These are phyloP conservation scores for Phoenicopterus ruber DNA, from an alignment of 2,113 vertebrate species.

Conservation along the genomic window DNA sequence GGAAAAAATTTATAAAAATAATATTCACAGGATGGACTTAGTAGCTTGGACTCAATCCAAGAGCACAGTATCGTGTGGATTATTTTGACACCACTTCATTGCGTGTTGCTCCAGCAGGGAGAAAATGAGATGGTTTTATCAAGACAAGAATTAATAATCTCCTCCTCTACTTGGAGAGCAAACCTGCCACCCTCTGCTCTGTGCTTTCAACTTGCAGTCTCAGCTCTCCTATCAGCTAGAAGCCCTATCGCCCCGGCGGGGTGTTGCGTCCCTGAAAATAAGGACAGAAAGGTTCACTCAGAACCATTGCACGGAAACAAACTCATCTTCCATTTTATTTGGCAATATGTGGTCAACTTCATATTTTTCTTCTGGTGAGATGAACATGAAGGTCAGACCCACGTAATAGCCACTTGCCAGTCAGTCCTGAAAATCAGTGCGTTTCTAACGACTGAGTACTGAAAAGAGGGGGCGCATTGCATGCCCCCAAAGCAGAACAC, in stretches of 20 bases:
- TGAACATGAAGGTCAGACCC: neutral
- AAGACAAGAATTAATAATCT: neutral
- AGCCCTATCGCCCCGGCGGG: neutral
- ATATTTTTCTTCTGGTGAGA: neutral
- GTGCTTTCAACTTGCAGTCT: neutral
- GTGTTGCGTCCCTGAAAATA: neutral
- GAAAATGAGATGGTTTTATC: neutral
- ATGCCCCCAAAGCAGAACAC: neutral
- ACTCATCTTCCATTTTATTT: neutral
- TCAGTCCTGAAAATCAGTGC: neutral
- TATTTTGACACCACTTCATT: neutral
- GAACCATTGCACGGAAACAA: neutral
- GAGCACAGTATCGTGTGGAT: neutral
- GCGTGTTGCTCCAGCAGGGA: neutral
- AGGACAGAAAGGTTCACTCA: neutral
- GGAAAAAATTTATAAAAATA: neutral
- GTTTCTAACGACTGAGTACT: neutral
- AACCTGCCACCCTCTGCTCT: neutral
- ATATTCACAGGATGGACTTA: neutral
- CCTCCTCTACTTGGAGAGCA: neutral
- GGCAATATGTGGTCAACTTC: neutral
- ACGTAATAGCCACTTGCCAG: neutral
- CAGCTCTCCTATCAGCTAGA: neutral
- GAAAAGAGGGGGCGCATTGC: neutral
- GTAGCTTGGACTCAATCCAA: neutral